These are phyloP conservation scores for Notoglanidium macrostoma DNA, from an alignment of 2,797 vertebrate genomes.

Conservation along the genomic window DNA sequence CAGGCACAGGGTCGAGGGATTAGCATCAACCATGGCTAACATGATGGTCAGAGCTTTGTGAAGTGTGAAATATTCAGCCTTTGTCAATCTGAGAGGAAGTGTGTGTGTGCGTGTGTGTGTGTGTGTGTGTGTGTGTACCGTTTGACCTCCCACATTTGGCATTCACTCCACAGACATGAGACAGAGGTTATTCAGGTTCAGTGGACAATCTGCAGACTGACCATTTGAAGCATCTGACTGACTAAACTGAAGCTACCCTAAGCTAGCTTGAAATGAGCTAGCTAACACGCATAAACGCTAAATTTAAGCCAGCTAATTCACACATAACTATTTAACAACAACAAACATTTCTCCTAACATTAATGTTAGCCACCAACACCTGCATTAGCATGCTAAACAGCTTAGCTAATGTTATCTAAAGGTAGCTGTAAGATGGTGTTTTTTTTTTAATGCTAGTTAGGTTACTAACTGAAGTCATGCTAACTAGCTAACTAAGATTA, in stretches of 20 bases:
- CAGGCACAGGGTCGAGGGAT: not conserved
- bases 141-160: not conserved
- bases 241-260: not conserved
- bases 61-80: slow-evolving; percentile 20
- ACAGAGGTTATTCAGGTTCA: not conserved
- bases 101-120: not conserved
- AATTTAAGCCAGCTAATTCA: not conserved
- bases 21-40: not conserved
- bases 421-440: not conserved
- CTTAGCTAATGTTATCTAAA: not conserved
- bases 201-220: not conserved
- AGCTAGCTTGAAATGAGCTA: not conserved
- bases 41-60: not conserved
- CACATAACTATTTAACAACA: not conserved
- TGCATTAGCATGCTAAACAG: not conserved
- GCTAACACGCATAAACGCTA: not conserved
- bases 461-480: not conserved
- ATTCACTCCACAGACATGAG: not conserved
- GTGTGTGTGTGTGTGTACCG: not conserved
- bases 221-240: not conserved
- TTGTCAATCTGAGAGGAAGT: not conserved
- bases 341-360: not conserved
- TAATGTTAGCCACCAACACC: not conserved
- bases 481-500: not conserved
- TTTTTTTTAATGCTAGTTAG: not conserved